Conservation (phyloP, 2,113 vertebrate species). For the Podocnemis expansa region DNA sequence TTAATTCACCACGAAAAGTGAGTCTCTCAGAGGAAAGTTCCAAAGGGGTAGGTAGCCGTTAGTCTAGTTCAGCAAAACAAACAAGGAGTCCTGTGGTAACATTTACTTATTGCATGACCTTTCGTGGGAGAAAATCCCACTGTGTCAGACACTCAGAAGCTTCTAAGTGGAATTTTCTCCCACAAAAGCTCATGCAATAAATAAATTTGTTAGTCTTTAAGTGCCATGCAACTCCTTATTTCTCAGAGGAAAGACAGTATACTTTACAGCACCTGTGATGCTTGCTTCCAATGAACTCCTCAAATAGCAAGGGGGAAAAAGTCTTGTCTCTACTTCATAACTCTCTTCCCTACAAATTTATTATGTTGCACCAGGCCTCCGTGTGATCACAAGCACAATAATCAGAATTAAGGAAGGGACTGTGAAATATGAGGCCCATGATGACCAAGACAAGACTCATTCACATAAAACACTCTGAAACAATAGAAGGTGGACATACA, state of each 20-base stretch:
- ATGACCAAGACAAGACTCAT: background rate
- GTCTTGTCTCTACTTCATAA: background rate
- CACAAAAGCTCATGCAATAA: too few species aligned
- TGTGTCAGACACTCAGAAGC: too few species aligned
- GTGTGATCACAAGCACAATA: background rate
- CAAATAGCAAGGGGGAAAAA: background rate
- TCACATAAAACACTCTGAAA: background rate
- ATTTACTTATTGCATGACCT: too few species aligned
- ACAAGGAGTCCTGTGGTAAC: too few species aligned
- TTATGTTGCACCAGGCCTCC: background rate
- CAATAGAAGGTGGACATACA: accelerated
- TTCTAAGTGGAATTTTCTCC: too few species aligned
- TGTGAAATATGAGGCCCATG: accelerated
- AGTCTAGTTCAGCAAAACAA: too few species aligned
- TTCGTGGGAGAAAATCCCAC: too few species aligned
- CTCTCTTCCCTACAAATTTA: background rate
- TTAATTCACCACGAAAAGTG: background rate
- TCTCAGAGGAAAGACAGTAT: background rate
- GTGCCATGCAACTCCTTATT: too few species aligned
- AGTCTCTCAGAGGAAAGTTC: slow-evolving; percentile 1
- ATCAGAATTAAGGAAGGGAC: background rate
- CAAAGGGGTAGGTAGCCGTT: too few species aligned
- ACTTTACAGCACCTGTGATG: accelerated
- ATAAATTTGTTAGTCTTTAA: too few species aligned
- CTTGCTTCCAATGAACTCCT: background rate